Base-by-base conservation (phyloP, 2,888 invertebrate species). In the Pristionchus mayeri region DNA sequence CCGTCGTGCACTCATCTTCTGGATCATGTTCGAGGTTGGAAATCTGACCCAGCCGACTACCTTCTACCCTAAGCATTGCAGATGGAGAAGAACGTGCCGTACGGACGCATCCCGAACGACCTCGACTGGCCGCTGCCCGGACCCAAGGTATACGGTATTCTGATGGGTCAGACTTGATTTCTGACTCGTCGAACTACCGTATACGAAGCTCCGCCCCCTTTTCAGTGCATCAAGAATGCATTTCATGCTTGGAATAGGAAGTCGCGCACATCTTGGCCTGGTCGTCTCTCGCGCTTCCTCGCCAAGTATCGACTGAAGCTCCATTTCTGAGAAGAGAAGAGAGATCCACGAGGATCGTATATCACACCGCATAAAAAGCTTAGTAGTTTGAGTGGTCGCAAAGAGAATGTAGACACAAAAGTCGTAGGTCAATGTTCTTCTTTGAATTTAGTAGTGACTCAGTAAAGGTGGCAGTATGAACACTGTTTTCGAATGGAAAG, bases 71-170 rank as follows among this genome's bases (percentile, higher is more conserved):
- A n/a, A n/a, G n/a, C n/a, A n/a, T n/a, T n/a, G n/a, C n/a, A n/a
- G 37, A 34, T 85, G 76, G 85, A 85, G 83, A 85, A 50, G 79
- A 83, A 85, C 54, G 85, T 85, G 16, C 83, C 85, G 16, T 37
- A 76, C 37, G 85, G 85, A 6, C 76, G 85, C 16, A 57, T 85
- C 11, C 85, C 85, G 37, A 85, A 85, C 40, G 78, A 67, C 16
- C 83, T 85, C 78, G 85, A 85, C 50, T 85, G 85, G 85, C 83
- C 83, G 3, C 63, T 85, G 21, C 57, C 83, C 0, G 24, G 85
- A 57, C 85, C 85, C 0, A 30, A 48, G 48, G 75, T 82, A 27
- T n/a, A 40, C 81, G 44, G 24, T 44, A 75, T 75, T 16, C 44
- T 21, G 16, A 63, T 9, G 16, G 34, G 63, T 60, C 7, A 27